Base-by-base conservation (phyloP, 2,797 vertebrate genomes). In the Aphelocoma californica region DNA sequence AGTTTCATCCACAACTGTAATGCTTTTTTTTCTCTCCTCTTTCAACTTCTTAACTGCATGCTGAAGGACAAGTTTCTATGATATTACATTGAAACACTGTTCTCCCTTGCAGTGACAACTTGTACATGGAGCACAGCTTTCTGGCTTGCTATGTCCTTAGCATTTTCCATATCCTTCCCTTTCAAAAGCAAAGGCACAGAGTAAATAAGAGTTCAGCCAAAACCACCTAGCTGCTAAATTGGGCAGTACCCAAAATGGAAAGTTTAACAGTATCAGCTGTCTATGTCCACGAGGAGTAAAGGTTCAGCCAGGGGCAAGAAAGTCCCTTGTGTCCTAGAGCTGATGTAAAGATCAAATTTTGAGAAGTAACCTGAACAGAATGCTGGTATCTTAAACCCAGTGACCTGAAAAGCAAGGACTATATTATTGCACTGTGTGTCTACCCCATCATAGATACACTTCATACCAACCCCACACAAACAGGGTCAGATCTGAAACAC, bases 261-360 rank as follows among this genome's bases (percentile, higher is more conserved):
- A 88, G 90, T 7, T 93, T 90, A 90, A 85, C 50, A 80, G 88
- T 71, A 88, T 95, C 96, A 95, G 50, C 67, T 95, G 78, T 92
- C 90, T 85, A 28, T 13, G 71, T 85, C 83, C 47, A 71, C 3
- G 0, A 77, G 88, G 38, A 84, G 56, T 40, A 85, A 74, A 87
- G 86, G 93, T 95, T 96, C 92, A 94, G 28, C 78, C 67, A 78
- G 84, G 93, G 94, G 88, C 67, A 85, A 96, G 92, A 95, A 97
- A 96, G 92, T 95, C 90, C 94, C 96, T 90, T 93, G 56, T 78
- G 83, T 40, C 29, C 82, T 88, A 19, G 18, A 81, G 60, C 67
- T 92, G 70, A 88, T 60, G 50, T 80, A 80, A 94, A 82, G 82
- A 95, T 80, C 64, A 84, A 67, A 84, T 80, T 90, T 66, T 95